A percentile compares a stretch with the other conserved stretches of the same genome.
Conservation (phyloP, 2,888 invertebrate genomes). For the Lasioglossum pauxillum region DNA sequence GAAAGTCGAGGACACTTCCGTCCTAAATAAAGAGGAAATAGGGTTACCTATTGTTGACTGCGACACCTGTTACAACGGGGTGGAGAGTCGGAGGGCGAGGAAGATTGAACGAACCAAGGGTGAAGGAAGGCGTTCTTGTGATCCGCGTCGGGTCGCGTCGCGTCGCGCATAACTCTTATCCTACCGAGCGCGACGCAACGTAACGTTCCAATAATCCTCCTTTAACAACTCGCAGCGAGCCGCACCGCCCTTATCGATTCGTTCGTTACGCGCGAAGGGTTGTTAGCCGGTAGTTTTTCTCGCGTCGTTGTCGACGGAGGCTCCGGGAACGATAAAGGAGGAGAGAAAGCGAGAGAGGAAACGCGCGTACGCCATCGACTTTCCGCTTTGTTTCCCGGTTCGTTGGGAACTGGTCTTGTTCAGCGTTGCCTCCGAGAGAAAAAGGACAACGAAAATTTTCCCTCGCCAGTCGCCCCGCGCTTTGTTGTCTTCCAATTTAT, state of each 20-base stretch:
- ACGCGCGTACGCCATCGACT: conserved; percentile 8
- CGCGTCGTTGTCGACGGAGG: neutral
- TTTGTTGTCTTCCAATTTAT: conserved; percentile 22
- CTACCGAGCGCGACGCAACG: neutral
- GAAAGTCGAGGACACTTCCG: neutral
- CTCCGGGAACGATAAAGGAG: neutral
- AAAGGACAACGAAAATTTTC: neutral
- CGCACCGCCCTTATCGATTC: conserved; percentile 59
- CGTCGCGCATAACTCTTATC: neutral
- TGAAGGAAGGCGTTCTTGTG: neutral
- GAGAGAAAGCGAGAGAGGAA: neutral
- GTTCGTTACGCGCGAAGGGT: conserved; percentile 56
- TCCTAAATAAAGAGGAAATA: neutral
- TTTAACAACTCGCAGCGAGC: conserved; percentile 55
- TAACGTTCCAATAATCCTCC: conserved; percentile 49
- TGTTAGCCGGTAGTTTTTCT: conserved; percentile 48
- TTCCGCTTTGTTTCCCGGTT: conserved; percentile 4
- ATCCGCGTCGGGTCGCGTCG: neutral
- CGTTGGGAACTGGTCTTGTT: conserved; percentile 3
- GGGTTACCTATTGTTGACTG: neutral
- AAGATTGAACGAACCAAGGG: neutral
- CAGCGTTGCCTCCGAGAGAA: neutral
- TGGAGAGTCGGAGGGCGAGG: neutral
- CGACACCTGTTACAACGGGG: neutral
- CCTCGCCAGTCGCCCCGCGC: neutral